Evolutionary conservation across 2,888 invertebrate genomes (phyloP), one percentile per base, ranked within the genome.

Genomic region (Tetragnatha montana): DNA sequence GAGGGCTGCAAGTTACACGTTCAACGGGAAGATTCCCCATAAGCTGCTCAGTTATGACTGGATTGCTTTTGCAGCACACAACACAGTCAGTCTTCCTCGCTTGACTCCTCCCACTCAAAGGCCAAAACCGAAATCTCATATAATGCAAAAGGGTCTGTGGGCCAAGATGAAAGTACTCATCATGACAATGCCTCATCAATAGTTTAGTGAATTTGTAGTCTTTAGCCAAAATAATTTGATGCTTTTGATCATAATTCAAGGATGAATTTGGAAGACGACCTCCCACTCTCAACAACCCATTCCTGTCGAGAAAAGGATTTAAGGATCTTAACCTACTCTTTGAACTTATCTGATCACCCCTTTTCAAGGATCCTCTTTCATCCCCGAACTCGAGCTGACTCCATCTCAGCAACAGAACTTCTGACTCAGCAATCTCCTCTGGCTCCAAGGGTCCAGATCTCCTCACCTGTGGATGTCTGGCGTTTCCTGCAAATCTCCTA

Each of bases 251-350:
- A 35, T 22, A 68, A 7, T 1, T 0, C 17, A 68, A 22, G 21
- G 21, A 35, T 6, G 68, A 47, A 68, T 76, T 83, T 12, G 1
- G 0, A n/a, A 83, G 14, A n/a, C 47, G 12, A 17, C 83, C 75
- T 3, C 83, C 69, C 7, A 83, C 68, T 75, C 75, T 60, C 47
- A 75, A 35, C 7, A 47, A 8, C 6, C 19, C 35, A 1, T 47
- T 21, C 19, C 6, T 68, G 76, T 76, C 83, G 12, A 84, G 69
- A 21, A 84, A 69, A 0, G 76, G 76, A 70, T 84, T 19, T 69
- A 84, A n/a, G 50, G 1, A 19, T 69, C 14, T 85, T 17, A 70
- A 0, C 49, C 71, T 85, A 71, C 85, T 85, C 6, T 83, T 83
- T 35, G 35, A 35, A 35, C 35, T 35, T 35, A 35, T 35, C 35